Percentiles rank a stretch among this genome's conserved stretches.
phyloP scores from a whole-genome alignment of 2,888 invertebrate genomes.

The Furcula furcula region DNA sequence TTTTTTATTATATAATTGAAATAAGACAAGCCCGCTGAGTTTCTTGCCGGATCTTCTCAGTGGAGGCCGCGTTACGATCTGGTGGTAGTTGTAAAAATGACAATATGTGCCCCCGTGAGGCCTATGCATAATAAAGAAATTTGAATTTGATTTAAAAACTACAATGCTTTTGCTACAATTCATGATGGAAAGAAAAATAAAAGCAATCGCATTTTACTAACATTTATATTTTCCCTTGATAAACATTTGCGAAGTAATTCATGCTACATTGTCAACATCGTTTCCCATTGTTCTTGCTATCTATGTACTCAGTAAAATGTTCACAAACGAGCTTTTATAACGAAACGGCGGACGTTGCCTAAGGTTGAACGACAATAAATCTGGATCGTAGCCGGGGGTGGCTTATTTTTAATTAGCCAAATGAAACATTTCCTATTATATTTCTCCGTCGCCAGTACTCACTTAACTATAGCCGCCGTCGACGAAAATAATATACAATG shows the following conservation, averaged over 20 bases:
- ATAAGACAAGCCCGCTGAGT: no score
- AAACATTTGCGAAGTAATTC: slow-evolving; percentile 42
- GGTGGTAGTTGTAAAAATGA: no score
- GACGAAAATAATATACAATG: slow-evolving; percentile 67
- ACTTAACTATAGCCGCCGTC: slow-evolving; percentile 36
- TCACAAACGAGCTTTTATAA: slow-evolving; percentile 55
- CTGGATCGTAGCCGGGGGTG: slow-evolving; percentile 60
- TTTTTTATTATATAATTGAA: no score
- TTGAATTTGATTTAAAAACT: no score
- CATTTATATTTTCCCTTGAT: slow-evolving; percentile 38
- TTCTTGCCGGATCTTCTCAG: no score
- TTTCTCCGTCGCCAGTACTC: slow-evolving; percentile 54
- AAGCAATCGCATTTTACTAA: slow-evolving; percentile 15
- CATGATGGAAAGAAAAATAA: no score
- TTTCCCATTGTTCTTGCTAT: slow-evolving; percentile 52
- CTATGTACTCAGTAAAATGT: slow-evolving; percentile 46
- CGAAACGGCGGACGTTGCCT: slow-evolving; percentile 48
- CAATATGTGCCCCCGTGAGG: no score
- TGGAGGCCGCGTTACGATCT: no score
- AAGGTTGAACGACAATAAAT: slow-evolving; percentile 65
- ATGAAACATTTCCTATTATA: slow-evolving; percentile 76
- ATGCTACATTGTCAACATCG: slow-evolving; percentile 46
- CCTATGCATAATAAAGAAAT: no score
- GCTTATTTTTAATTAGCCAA: slow-evolving; percentile 77
- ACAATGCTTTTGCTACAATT: no score